These are phyloP conservation scores for Aleadryas rufinucha DNA, from an alignment of 2,113 vertebrate species.

Conservation along the genomic window DNA sequence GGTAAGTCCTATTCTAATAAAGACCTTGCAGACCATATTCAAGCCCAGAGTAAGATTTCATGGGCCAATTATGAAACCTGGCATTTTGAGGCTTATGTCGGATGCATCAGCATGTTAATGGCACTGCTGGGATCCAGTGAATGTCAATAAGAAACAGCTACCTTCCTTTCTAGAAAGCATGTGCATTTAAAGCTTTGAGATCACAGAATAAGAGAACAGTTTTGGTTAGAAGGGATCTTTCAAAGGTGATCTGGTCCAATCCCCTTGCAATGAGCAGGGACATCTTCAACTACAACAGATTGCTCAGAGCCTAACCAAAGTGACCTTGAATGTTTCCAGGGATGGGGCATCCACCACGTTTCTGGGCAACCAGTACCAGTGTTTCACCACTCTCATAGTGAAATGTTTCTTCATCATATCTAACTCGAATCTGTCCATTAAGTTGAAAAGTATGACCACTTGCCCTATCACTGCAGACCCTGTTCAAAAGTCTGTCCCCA, in stretches of 20 bases:
- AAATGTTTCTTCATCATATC: neutral
- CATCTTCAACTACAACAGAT: neutral
- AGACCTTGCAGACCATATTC: neutral
- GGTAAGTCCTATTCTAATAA: neutral
- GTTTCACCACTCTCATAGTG: neutral
- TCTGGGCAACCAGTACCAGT: neutral
- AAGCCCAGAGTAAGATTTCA: slow-evolving; percentile 25
- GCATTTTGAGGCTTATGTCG: slow-evolving; percentile 28
- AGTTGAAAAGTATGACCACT: neutral
- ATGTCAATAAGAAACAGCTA: slow-evolving; percentile 37
- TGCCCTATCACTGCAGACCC: rapidly evolving
- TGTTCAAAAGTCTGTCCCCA: neutral
- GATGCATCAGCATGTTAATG: slow-evolving; percentile 27
- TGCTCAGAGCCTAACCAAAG: neutral
- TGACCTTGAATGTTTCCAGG: neutral
- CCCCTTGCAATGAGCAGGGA: neutral
- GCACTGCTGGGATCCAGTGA: slow-evolving; percentile 24
- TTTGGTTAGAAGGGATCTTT: neutral
- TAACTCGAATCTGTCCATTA: neutral
- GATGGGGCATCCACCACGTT: neutral
- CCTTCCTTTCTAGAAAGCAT: neutral
- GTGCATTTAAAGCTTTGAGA: neutral
- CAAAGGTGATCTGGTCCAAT: neutral
- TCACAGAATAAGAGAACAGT: neutral
- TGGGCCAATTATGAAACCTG: slow-evolving; percentile 13